Conservation (phyloP, 2,797 vertebrate species). For the Halcyon badia region DNA sequence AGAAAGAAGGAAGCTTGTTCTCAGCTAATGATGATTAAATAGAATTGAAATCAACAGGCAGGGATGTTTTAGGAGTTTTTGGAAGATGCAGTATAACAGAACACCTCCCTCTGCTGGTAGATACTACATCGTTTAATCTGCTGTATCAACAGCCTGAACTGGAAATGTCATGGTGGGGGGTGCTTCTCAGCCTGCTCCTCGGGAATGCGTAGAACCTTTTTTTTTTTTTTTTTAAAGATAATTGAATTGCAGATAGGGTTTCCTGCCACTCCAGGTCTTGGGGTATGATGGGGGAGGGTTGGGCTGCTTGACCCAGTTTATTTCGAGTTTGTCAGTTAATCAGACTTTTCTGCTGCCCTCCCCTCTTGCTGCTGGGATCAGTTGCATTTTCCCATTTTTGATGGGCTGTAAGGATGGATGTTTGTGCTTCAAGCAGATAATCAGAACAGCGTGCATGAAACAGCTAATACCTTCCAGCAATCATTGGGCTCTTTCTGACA, state of each 20-base stretch:
- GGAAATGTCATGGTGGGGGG: not conserved
- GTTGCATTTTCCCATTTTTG: conserved; percentile 1
- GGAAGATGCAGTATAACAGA: not conserved
- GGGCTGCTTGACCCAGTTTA: not conserved
- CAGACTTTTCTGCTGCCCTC: not conserved
- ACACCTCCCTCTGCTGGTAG: conserved; percentile 46
- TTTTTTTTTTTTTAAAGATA: not conserved
- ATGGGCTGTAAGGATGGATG: not conserved
- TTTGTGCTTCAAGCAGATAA: conserved; percentile 27
- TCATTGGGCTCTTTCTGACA: conserved; percentile 27
- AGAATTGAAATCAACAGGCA: not conserved
- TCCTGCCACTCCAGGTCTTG: not conserved
- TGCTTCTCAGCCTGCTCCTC: not conserved
- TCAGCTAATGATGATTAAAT: not conserved
- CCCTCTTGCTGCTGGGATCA: not conserved
- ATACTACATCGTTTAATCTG: not conserved
- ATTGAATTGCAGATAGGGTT: not conserved
- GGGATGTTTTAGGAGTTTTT: not conserved
- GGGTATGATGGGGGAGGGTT: not conserved
- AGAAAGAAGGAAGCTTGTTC: not conserved
- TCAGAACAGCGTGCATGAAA: not conserved
- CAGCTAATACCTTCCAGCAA: conserved; percentile 16
- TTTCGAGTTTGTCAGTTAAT: conserved; percentile 13
- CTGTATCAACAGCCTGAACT: not conserved
- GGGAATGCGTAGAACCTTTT: not conserved